phyloP scores from a whole-genome alignment of 1,140 invertebrate genomes.

The Alviniconcha marisindica region DNA sequence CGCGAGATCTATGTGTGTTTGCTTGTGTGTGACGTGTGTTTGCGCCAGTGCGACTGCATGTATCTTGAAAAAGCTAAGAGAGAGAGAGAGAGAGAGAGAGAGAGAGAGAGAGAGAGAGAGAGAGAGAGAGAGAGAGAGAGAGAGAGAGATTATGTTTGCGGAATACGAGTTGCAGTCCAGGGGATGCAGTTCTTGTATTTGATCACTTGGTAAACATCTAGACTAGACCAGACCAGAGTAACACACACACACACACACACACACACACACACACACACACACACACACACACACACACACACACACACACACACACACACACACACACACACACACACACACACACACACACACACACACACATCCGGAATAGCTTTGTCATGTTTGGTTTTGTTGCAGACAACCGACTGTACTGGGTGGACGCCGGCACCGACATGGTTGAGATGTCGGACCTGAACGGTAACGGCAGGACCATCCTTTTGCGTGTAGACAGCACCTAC shows the following conservation, averaged over 20 bases:
- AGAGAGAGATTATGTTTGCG: too few relatives aligned
- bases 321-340: background rate
- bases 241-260: background rate
- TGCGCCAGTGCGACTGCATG: too few relatives aligned
- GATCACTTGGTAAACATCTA: background rate
- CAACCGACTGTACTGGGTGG: background rate
- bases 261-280: background rate
- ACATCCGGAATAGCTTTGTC: background rate
- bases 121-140: too few relatives aligned
- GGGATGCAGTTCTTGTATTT: background rate
- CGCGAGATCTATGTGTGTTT: too few relatives aligned
- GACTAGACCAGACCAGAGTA: background rate
- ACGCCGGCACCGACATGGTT: background rate
- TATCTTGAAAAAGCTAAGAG: too few relatives aligned
- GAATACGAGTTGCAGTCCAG: background rate
- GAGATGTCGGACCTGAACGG: background rate
- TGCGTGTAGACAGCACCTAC: background rate
- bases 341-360: background rate
- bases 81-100: too few relatives aligned
- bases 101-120: too few relatives aligned
- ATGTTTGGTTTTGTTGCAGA: background rate
- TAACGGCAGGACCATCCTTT: background rate
- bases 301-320: slow-evolving; percentile 19
- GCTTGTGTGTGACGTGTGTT: too few relatives aligned
- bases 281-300: slow-evolving; percentile 30